Evolutionary conservation across 2,888 invertebrate genomes (phyloP), one percentile per base, ranked within the genome.

Genomic region (Drosophila nigricruria): DNA sequence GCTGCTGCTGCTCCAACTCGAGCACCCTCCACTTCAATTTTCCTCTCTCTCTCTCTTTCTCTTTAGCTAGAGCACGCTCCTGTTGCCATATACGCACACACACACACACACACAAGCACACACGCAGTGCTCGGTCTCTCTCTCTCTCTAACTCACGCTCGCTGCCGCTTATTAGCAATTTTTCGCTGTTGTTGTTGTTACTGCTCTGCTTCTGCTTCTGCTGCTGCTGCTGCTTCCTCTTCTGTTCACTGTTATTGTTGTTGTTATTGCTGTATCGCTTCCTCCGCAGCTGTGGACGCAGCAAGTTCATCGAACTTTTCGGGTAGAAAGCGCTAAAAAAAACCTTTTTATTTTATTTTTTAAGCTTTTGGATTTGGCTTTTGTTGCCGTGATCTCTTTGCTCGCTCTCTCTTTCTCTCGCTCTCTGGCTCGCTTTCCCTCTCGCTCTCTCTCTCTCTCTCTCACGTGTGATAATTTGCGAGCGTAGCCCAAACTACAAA

Each of bases 291-390:
- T 85, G 74, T 82, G 81, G 57, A 67, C 82, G 82, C 80, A 71
- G 80, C 86, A 82, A 82, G 82, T 82, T 82, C 82, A 82, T 42
- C 82, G 82, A 82, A 82, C 82, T 86, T 82, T 80, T 85, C 64
- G 75, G 64, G 67, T 82, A 86, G 86, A 82, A 82, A 82, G 86
- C 86, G 86, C 83, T 70, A 63, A 66, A 49, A 47, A 30, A 49
- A 49, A 49, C 10, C 18, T 20, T 53, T 62, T 65, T 20, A 49
- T 62, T 65, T 75, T 72, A 42, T 42, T 74, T 75, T 69, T 65
- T 32, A 64, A 67, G 40, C 56, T 77, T 73, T 73, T 60, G 42
- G 65, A 47, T 62, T 73, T 78, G 57, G 57, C 62, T 64, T 73
- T 73, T 56, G 65, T 68, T 62, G 67, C 54, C 66, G 50, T 70